Evolutionary conservation across 2,113 vertebrate species (phyloP), one percentile per base, ranked within the genome.

Genomic region (Pimephales promelas): DNA sequence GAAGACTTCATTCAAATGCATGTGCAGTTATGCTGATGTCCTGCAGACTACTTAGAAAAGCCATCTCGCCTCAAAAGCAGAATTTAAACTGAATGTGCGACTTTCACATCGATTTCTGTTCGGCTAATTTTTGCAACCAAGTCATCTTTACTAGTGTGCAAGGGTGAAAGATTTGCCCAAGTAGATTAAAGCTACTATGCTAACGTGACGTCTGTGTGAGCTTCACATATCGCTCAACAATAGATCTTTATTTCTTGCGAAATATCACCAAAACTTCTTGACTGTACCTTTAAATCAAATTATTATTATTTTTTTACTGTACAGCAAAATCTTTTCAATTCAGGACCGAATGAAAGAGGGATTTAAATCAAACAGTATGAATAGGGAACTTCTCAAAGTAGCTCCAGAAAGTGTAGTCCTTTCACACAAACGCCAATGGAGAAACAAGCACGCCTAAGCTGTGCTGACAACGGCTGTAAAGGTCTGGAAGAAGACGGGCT

Each of bases 361-460:
- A 89, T 43, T 71, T 76, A 43, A 74, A 62, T 81, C 78, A 71
- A 75, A 56, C 47, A 47, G n/a, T 20, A 6, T 18, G 10, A 24
- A 71, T 45, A 45, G 36, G 4, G 18, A 26, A 26, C 24, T 26
- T 61, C 22, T 14, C 5, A 47, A 26, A 43, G 1, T 45, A 24
- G 34, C 22, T 7, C 45, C 6, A 52, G 13, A 56, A 54, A 54
- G 18, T 31, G 28, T 24, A 36, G 49, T 36, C 28, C 20, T 34
- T 76, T 26, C 43, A 49, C 24, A 49, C 24, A 28, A 28, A 47
- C 4, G 8, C 26, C 47, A 74, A 2, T 56, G 52, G 11, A 76
- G 52, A 76, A 56, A 13, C 20, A 13, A 56, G 20, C 16, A n/a
- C 16, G 47, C 16, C 47, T 31, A 26, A 26, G 72, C 24, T 75